These are phyloP conservation scores for Conus ventricosus DNA, from an alignment of 1,140 invertebrate genomes.

Conservation along the genomic window DNA sequence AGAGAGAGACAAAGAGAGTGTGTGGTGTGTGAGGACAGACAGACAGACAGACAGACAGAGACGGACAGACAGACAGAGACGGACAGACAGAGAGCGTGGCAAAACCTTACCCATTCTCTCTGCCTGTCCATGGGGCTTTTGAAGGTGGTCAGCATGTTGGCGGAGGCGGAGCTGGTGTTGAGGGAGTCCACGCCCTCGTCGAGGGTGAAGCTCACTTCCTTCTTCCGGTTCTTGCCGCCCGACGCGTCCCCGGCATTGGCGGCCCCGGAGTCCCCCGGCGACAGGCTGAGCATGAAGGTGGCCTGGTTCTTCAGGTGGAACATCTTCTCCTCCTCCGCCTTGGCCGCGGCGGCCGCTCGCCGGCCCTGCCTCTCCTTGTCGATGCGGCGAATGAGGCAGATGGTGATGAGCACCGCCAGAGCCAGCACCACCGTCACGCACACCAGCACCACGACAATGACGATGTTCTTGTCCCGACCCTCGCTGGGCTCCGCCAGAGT, in stretches of 20 bases:
- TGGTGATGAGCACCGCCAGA: conserved; percentile 43
- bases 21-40: neutral
- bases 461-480: conserved; percentile 26
- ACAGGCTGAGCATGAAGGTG: conserved; percentile 28
- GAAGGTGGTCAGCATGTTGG: conserved; percentile 27
- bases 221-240: conserved; percentile 25
- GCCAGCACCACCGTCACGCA: conserved; percentile 46
- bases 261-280: neutral
- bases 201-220: conserved; percentile 50
- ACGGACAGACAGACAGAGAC: neutral
- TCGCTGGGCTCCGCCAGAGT: neutral
- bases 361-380: conserved; percentile 40
- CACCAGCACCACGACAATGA: conserved; percentile 49
- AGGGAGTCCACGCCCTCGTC: conserved; percentile 45
- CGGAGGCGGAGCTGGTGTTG: conserved; percentile 39
- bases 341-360: conserved; percentile 6
- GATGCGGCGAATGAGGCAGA: conserved; percentile 45
- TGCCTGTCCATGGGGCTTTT: conserved; percentile 12
- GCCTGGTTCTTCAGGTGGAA: conserved; percentile 45
- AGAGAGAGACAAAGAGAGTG: neutral
- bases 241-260: neutral
- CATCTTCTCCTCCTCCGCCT: conserved; percentile 47
- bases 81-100: neutral
- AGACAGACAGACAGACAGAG: neutral
- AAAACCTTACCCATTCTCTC: conserved; percentile 1